These are phyloP conservation scores for Numida meleagris DNA, from an alignment of 2,113 vertebrate genomes.

Conservation along the genomic window DNA sequence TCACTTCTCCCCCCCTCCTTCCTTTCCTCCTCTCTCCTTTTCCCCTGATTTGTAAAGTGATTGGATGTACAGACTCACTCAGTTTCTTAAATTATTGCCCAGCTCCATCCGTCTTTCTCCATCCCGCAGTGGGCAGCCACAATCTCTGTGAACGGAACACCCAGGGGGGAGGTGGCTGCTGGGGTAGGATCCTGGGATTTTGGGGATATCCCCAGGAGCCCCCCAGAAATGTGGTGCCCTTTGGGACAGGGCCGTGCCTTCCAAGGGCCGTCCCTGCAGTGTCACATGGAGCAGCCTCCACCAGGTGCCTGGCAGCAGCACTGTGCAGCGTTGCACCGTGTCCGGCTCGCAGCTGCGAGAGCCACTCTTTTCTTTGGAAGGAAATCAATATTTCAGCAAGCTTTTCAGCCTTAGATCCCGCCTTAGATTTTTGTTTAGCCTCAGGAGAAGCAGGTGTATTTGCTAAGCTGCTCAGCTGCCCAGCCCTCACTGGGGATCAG, in stretches of 20 bases:
- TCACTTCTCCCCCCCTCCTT: conserved; percentile 55
- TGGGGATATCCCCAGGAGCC: background rate
- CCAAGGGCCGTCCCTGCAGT: background rate
- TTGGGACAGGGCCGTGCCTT: rapidly evolving
- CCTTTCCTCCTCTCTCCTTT: conserved; percentile 72
- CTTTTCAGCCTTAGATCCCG: background rate
- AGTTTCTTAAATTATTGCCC: conserved; percentile 80
- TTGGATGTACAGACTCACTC: conserved; percentile 78
- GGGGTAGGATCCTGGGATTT: background rate
- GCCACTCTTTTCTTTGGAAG: background rate
- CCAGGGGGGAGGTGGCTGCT: background rate
- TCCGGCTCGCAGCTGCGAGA: background rate
- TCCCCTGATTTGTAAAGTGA: conserved; percentile 80
- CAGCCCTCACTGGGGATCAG: background rate
- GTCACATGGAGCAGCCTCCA: background rate
- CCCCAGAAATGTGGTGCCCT: background rate
- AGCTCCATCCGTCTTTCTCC: conserved; percentile 68
- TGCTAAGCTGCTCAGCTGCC: background rate
- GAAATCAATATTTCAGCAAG: conserved; percentile 16
- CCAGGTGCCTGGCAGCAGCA: background rate
- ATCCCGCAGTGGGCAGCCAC: background rate
- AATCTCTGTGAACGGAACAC: background rate
- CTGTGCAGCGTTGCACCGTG: background rate
- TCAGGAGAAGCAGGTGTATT: background rate
- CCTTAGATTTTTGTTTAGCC: background rate